Conservation (phyloP, 2,888 invertebrate species). For the Hemaris fuciformis region DNA sequence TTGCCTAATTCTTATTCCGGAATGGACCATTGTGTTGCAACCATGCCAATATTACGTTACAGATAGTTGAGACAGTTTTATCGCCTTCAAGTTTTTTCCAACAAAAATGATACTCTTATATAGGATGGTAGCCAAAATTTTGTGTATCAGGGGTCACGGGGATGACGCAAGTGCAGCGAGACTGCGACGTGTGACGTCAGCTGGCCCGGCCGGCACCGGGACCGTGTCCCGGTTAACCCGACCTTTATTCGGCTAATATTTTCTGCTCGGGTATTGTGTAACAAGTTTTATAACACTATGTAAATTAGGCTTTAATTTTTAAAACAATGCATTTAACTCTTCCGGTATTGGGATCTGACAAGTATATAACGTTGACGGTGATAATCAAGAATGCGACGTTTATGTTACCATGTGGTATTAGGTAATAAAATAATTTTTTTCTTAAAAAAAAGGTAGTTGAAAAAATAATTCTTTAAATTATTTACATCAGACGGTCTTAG, state of each 20-base stretch:
- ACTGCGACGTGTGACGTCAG: constrained; percentile 2
- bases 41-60: neutral
- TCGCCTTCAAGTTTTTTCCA: neutral
- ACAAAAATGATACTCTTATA: neutral
- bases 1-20: neutral
- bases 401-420: too few species aligned
- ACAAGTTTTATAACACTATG: neutral
- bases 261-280: neutral
- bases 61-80: neutral
- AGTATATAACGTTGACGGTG: too few species aligned
- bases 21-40: neutral
- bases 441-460: too few species aligned
- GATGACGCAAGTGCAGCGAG: constrained; percentile 8
- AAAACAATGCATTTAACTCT: too few species aligned
- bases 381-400: too few species aligned
- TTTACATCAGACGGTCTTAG: too few species aligned
- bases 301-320: too few species aligned
- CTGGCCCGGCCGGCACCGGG: neutral
- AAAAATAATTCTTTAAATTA: too few species aligned
- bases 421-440: too few species aligned
- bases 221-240: neutral
- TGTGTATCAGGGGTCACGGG: neutral
- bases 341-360: too few species aligned
- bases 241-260: neutral
- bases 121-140: neutral